Base-by-base conservation (phyloP, 2,797 vertebrate genomes). In the Anabacerthia variegaticeps region DNA sequence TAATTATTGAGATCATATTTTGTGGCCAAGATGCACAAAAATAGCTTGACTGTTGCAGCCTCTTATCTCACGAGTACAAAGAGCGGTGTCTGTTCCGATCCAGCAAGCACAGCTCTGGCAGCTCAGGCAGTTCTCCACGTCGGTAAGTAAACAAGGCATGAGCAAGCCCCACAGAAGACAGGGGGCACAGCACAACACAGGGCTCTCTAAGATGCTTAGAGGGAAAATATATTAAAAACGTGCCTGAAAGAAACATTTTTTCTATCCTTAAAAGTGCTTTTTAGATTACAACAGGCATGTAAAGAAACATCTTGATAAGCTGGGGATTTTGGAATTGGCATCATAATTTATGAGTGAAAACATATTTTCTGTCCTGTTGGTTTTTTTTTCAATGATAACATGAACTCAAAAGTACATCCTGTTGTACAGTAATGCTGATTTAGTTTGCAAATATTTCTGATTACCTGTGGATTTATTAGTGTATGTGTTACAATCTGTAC, bases 1-100 rank as follows among this genome's bases (percentile, higher is more conserved):
- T 92, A 93, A 93, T 95, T 84, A 88, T 97, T 92, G 89, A 93
- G 96, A 94, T 96, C 49, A 49, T 95, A 94, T 95, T 97, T 96
- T 85, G 85, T 88, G 81, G 78, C 8, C 82, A 76, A 93, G 84
- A 71, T 68, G 63, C 90, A 87, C 88, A 92, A 89, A 92, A 62
- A 22, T 1, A 14, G 49, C 82, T 92, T 89, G 85, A 78, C 63
- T 92, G 72, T 92, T 96, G 92, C 66, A 89, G 37, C 78, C n/a
- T 90, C 95, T 97, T 95, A 94, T 97, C 97, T 96, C 37, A 0
- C 81, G 94, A 95, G 94, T 73, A 80, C 95, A 91, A 96, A 95
- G 84, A 96, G 66, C 91, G 68, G 34, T 62, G 85, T 92, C 81
- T 93, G 94, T 96, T 96, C 91, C 24, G 2, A 24, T 73, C 82